phyloP scores from a whole-genome alignment of 2,113 vertebrate genomes.

The Todiramphus chloris region DNA sequence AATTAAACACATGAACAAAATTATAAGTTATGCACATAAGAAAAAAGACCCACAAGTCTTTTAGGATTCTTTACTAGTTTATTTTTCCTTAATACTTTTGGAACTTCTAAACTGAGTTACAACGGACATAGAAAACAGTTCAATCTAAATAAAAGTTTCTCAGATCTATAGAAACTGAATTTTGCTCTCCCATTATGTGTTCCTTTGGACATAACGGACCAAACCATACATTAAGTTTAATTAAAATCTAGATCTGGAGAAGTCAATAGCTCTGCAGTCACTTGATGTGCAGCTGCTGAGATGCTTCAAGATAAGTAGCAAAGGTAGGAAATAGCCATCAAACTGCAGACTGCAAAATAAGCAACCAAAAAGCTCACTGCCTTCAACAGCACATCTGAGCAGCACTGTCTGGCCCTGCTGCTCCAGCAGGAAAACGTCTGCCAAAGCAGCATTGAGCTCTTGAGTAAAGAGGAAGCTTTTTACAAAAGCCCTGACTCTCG shows the following conservation, averaged over 20 bases:
- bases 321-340: background rate
- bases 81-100: background rate
- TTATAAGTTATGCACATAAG: background rate
- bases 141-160: background rate
- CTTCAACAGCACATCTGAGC: background rate
- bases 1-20: background rate
- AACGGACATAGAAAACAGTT: background rate
- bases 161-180: background rate
- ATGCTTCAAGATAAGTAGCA: background rate
- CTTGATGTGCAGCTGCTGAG: background rate
- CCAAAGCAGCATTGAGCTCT: background rate
- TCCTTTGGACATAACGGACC: background rate
- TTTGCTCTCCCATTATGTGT: background rate
- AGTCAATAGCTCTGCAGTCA: background rate
- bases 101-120: background rate
- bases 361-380: background rate
- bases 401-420: background rate
- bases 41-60: background rate
- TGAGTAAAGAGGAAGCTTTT: rapidly evolving
- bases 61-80: background rate
- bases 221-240: background rate
- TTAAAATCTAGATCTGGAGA: background rate
- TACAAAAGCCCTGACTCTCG: background rate
- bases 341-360: background rate
- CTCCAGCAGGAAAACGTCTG: background rate